Evolutionary conservation across 2,113 vertebrate species (phyloP).

Genomic region (Pelodiscus sinensis): DNA sequence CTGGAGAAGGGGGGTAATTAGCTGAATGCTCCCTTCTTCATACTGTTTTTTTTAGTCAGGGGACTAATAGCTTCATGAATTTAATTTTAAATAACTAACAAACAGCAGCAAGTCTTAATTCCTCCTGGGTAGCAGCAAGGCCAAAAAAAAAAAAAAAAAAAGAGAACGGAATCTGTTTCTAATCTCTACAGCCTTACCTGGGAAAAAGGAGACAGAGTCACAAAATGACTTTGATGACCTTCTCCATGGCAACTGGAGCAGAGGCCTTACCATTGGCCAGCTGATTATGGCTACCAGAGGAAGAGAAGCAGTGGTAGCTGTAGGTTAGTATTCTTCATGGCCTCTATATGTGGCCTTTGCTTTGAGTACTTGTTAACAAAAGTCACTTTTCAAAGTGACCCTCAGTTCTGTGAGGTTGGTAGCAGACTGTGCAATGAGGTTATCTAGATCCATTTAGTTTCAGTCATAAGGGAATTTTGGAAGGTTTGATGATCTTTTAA

Average conservation of each 20-base stretch:
- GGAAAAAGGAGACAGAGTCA: neutral
- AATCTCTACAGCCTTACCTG: neutral
- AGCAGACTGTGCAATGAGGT: neutral
- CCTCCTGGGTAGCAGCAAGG: neutral
- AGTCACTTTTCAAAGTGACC: neutral
- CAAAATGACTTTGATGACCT: neutral
- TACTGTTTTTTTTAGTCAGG: conserved; percentile 50
- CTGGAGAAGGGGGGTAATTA: conserved; percentile 66
- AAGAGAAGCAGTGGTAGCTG: neutral
- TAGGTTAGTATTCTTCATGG: neutral
- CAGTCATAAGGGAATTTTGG: neutral
- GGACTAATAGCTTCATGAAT: conserved; percentile 51
- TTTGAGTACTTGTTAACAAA: neutral
- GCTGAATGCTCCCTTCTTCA: conserved; percentile 52
- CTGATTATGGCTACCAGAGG: neutral
- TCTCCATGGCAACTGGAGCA: conserved; percentile 48
- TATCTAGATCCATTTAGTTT: neutral
- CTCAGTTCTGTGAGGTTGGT: neutral
- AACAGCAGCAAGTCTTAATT: neutral
- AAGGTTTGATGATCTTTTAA: neutral
- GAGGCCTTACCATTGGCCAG: neutral
- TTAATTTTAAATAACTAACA: conserved; percentile 48
- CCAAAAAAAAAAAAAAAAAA: too few relatives aligned
- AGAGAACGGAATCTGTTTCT: neutral
- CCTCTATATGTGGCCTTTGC: neutral